Evolutionary conservation across 2,113 vertebrate species (phyloP), one percentile per base, ranked within the genome.

Genomic region (Malurus elegans): DNA sequence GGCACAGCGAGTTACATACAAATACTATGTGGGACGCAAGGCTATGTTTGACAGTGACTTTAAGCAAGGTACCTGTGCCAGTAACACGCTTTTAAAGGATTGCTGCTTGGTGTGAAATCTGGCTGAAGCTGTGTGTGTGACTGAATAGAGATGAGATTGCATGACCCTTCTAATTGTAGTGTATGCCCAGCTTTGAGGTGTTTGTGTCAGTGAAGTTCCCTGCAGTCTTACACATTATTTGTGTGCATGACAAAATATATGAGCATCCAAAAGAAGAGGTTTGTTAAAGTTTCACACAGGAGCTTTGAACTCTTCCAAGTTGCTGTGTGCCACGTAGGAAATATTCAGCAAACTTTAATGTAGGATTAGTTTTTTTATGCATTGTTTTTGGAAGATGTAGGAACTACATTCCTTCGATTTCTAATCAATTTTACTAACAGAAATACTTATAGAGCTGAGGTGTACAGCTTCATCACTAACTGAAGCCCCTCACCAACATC

Each of bases 41-140:
- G 99, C 99, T 75, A 99, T 99, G 99, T 99, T 99, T 71, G 99
- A 99, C 97, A 99, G 99, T 11, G 99, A 99, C 98, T 99, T 99
- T 94, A 99, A 99, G 91, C 99, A 98, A 97, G 99, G 99, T 99
- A 96, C 58, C 61, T 66, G 25, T 62, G 45, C 58, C 53, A 60
- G 8, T 24, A 38, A n/a, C 50, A 36, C 19, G 38, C 1, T 1
- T 64, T 17, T 51, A 21, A 80, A 53, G 14, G 58, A 40, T 71
- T 42, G 36, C 44, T 88, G 24, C 50, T 79, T 40, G 69, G 19
- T 50, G 4, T 62, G 60, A 82, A 57, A 17, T 66, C 28, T 70
- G 62, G 14, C 32, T 78, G 45, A 23, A 29, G 13, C 2, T 6
- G 2, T 29, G 18, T 26, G 31, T 56, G 31, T 51, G 50, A 58